Evolutionary conservation across 2,113 vertebrate genomes (phyloP), one percentile per base, ranked within the genome.

Genomic region (Dasyurus viverrinus): DNA sequence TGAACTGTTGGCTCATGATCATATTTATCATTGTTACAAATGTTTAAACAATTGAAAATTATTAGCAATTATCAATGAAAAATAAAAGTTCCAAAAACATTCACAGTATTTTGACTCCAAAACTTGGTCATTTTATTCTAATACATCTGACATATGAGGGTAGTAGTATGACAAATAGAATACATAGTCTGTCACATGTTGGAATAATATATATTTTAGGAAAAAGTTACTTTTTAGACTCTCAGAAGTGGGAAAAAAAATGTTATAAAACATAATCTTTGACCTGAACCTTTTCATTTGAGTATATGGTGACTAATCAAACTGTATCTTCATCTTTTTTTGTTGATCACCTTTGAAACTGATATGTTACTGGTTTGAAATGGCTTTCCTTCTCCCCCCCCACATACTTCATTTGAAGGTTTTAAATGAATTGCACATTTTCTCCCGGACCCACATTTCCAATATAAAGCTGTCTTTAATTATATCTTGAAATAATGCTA

Each of bases 381-480:
- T 95, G 8, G 27, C 91, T 90, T 90, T 60, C 54, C 93, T 6
- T 9, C 9, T 1, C 50, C 1, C 50, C 50, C 50, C 9, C 48
- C 48, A 96, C 97, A 93, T 50, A 93, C 0, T 2, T 94, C 91
- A 93, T 96, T 96, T 97, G 91, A 96, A 96, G 95, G 89, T 97
- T 97, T 97, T 96, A 97, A 97, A 98, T 97, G 96, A 97, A n/a
- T 98, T 95, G 95, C 96, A 96, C 95, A 96, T 97, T 98, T 97
- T 97, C 96, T 92, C 96, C 89, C 94, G 94, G 92, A 95, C 95
- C 97, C 96, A 97, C 96, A 97, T 97, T 97, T 93, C 91, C 93
- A 97, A 95, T 97, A 97, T 97, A 97, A 98, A 96, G 91, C 76
- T 89, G 95, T 95, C 96, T 97, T 97, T 98, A 96, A 97, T 97